Evolutionary conservation across 2,113 vertebrate genomes (phyloP).

Genomic region (Leucoraja erinaceus): DNA sequence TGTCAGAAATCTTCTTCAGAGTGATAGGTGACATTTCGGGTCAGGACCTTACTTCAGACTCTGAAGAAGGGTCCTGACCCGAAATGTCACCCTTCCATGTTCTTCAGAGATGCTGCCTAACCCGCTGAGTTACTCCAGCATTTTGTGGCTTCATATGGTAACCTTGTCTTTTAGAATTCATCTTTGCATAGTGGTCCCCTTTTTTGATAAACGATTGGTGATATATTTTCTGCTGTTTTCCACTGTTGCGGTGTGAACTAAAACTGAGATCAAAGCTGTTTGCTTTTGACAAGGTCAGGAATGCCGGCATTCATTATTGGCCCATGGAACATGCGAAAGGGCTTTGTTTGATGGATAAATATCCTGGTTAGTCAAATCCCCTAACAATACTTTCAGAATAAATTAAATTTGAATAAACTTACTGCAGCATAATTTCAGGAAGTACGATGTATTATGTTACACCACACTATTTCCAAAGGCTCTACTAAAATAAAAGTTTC

Average conservation of each 20-base stretch:
- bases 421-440: background rate
- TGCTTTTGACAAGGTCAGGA: background rate
- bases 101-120: too few relatives aligned
- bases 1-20: too few relatives aligned
- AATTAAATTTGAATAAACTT: background rate
- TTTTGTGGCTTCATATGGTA: background rate
- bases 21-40: too few relatives aligned
- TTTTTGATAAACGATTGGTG: background rate
- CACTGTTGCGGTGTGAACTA: background rate
- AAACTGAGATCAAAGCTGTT: background rate
- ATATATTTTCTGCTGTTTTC: background rate
- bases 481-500: background rate
- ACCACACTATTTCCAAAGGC: too few relatives aligned
- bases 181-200: background rate
- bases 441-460: background rate
- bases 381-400: background rate
- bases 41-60: too few relatives aligned
- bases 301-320: background rate
- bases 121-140: too few relatives aligned
- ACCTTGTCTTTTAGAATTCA: background rate
- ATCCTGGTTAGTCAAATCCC: background rate
- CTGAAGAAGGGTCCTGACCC: too few relatives aligned
- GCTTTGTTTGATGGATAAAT: background rate
- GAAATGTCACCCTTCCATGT: too few relatives aligned
- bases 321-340: background rate